Percentiles rank a stretch among this genome's conserved stretches.
Conservation (phyloP, 2,113 vertebrate species). For the Bombycilla garrulus region DNA sequence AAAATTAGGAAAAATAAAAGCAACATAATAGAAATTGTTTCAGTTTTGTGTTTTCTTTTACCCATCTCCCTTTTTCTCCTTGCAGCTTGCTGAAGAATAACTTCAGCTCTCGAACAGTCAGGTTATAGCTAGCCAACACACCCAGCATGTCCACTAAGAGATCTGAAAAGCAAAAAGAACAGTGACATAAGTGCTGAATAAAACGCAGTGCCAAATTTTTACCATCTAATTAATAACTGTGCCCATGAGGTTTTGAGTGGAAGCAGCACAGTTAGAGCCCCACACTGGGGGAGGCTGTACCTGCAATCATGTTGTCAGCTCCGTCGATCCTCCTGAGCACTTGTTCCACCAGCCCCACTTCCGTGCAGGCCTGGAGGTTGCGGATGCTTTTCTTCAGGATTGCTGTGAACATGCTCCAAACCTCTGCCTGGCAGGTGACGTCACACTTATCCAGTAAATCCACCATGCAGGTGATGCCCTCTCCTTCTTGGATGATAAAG, state of each 20-base stretch:
- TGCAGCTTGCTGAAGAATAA: conserved; percentile 97
- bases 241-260: not conserved
- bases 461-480: conserved; percentile 93
- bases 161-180: conserved; percentile 75
- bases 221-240: not conserved
- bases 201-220: not conserved
- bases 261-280: not conserved
- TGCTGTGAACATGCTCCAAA: conserved; percentile 98
- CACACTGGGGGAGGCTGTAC: conserved; percentile 57
- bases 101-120: conserved; percentile 96
- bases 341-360: conserved; percentile 88
- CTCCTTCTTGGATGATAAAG: conserved; percentile 96
- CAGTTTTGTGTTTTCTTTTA: conserved; percentile 68
- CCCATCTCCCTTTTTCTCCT: conserved; percentile 94
- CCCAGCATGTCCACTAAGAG: conserved; percentile 96
- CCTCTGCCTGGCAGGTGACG: conserved; percentile 91
- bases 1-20: not conserved
- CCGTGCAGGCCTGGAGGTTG: conserved; percentile 91
- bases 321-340: conserved; percentile 86
- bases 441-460: conserved; percentile 93
- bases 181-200: not conserved
- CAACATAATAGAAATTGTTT: not conserved
- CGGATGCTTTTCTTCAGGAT: conserved; percentile 95
- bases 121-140: conserved; percentile 94
- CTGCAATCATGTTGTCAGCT: conserved; percentile 93